phyloP scores from a whole-genome alignment of 2,888 invertebrate genomes.

The Drosophila sordidula region DNA sequence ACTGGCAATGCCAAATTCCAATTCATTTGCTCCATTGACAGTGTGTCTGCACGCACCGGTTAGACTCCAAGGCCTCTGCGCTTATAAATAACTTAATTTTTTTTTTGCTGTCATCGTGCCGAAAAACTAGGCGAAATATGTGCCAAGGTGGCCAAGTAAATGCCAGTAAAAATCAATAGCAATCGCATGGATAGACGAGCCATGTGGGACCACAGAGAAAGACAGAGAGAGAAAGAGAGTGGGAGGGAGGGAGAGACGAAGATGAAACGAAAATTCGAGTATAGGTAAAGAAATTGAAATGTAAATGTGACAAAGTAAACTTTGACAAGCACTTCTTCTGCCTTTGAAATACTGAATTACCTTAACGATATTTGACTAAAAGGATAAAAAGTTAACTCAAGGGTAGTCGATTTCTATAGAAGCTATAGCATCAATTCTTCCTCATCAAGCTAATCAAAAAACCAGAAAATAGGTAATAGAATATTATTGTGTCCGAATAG shows the following conservation, averaged over 20 bases:
- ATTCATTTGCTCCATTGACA: conserved; percentile 68
- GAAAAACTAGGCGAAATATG: conserved; percentile 52
- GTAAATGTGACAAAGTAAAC: conserved; percentile 27
- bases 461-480: no score
- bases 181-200: conserved; percentile 34
- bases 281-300: conserved; percentile 8
- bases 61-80: conserved; percentile 58
- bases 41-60: conserved; percentile 64
- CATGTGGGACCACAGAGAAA: neutral
- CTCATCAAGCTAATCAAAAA: no score
- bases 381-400: neutral
- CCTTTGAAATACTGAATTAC: conserved; percentile 12
- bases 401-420: neutral
- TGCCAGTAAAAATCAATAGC: conserved; percentile 62
- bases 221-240: neutral
- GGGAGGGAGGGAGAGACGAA: no score
- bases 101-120: conserved; percentile 49
- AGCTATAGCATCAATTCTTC: no score
- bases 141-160: conserved; percentile 64
- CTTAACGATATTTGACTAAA: conserved; percentile 6
- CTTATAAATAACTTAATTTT: conserved; percentile 68
- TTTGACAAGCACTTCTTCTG: conserved; percentile 2
- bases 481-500: no score
- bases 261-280: neutral
- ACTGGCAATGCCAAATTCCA: conserved; percentile 28